phyloP scores from a whole-genome alignment of 2,888 invertebrate species.

The Caradrina kadenii region DNA sequence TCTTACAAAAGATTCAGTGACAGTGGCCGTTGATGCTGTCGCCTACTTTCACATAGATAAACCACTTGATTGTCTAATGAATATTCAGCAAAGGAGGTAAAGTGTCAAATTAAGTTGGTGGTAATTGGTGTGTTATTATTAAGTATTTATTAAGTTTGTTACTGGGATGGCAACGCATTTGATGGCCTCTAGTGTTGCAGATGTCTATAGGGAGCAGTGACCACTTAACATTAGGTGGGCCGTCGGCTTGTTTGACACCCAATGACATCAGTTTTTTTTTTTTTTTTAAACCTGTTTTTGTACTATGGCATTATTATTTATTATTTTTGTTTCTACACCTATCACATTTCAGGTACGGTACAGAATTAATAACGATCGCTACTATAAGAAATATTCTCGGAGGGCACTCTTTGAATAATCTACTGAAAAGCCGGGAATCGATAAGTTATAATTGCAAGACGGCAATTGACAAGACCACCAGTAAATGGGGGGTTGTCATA shows the following conservation, averaged over 20 bases:
- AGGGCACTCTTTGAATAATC: slow-evolving; percentile 91
- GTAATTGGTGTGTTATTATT: no score
- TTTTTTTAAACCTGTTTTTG: no score
- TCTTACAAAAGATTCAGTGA: slow-evolving; percentile 95
- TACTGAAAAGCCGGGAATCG: slow-evolving; percentile 91
- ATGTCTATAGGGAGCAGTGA: no score
- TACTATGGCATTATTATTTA: no score
- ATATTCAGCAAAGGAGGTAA: slow-evolving; percentile 75
- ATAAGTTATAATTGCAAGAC: slow-evolving; percentile 89
- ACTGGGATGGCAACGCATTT: no score
- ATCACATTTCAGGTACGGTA: slow-evolving; percentile 72
- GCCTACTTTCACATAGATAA: slow-evolving; percentile 94
- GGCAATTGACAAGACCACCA: slow-evolving; percentile 86
- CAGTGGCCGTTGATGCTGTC: slow-evolving; percentile 96
- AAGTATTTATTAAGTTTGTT: no score
- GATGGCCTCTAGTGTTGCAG: no score
- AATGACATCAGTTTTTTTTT: no score
- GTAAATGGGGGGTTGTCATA: slow-evolving; percentile 90
- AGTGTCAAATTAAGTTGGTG: slow-evolving; percentile 12
- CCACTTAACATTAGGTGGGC: no score
- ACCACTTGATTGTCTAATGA: slow-evolving; percentile 92
- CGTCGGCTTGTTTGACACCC: no score
- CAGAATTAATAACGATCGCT: slow-evolving; percentile 84
- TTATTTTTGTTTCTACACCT: background rate
- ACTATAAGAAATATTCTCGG: slow-evolving; percentile 91